Base-by-base conservation (phyloP, 2,797 vertebrate genomes). In the Phalanger gymnotis region DNA sequence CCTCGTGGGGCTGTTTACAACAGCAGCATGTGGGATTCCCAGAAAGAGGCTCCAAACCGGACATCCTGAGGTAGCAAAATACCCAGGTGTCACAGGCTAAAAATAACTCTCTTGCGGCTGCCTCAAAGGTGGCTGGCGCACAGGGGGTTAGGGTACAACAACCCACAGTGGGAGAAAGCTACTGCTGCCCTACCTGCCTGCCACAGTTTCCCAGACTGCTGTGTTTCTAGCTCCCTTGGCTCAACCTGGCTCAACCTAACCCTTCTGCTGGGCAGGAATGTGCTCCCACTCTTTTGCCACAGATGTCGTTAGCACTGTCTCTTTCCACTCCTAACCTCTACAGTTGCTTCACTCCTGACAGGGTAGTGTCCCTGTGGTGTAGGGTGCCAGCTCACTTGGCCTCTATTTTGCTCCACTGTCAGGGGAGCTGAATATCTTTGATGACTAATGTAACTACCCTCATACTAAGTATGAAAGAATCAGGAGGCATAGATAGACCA, bases 1-100 rank as follows among this genome's bases (percentile, higher is more conserved):
- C 98, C 98, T 97, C 96, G 98, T 98, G 98, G 98, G 98, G 98
- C 98, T 99, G 99, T 99, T 99, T 99, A 99, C 98, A 99, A 98
- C 98, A 98, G 98, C 96, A 98, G 95, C 96, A 19, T 98, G 91
- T 98, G 99, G 99, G 98, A 99, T 99, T 99, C 99, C 99, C 99
- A 99, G 99, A 99, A 99, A 99, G 99, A 98, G 96, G 97, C 98
- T 98, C 98, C 97, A 97, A 98, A 98, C 98, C 98, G 98, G 98
- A 99, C 98, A 97, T 99, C 99, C 99, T 98, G 98, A 94, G 97
- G 97, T 97, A 98, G 97, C 98, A 98, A 99, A 98, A 99, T 98
- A 98, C 98, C 98, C 97, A 89, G 98, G 98, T 98, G 98, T 98
- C 98, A 98, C 96, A 81, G 2, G 97, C 98, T 99, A 99, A 99